phyloP scores from a whole-genome alignment of 2,888 invertebrate species.

The Parnassius mnemosyne region DNA sequence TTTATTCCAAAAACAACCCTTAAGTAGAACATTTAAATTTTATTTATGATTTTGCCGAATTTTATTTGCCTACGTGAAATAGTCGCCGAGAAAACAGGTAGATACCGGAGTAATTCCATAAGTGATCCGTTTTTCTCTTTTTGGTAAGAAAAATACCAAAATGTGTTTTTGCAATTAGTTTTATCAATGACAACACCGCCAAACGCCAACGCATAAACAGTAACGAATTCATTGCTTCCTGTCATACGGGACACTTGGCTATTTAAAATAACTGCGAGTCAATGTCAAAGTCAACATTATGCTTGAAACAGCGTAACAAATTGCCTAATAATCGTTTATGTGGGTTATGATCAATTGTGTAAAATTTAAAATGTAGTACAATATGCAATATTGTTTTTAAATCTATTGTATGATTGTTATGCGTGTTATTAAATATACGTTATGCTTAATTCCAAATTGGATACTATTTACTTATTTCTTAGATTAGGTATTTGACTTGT shows the following conservation, averaged over 20 bases:
- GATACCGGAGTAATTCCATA: no score
- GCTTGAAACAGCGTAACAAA: constrained; percentile 23
- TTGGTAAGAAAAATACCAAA: background rate
- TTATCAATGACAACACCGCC: constrained; percentile 5
- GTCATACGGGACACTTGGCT: background rate
- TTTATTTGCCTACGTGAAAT: no score
- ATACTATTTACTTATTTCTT: no score
- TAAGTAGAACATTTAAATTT: no score
- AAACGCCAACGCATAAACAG: background rate
- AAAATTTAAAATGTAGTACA: no score
- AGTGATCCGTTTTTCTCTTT: no score
- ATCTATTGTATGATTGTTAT: constrained; percentile 11
- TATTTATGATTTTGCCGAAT: no score
- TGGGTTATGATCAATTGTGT: constrained; percentile 18
- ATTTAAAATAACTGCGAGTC: constrained; percentile 7
- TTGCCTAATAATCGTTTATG: constrained; percentile 21
- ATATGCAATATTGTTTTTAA: constrained; percentile 1
- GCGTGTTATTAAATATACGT: constrained; percentile 17
- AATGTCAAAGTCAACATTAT: constrained; percentile 28
- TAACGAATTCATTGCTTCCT: constrained; percentile 16
- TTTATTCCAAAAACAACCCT: no score
- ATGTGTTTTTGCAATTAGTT: background rate
- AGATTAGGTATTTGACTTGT: no score
- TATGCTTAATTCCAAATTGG: background rate
- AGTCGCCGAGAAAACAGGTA: no score